Evolutionary conservation across 1,140 invertebrate genomes (phyloP).

Genomic region (Augochlora pura): DNA sequence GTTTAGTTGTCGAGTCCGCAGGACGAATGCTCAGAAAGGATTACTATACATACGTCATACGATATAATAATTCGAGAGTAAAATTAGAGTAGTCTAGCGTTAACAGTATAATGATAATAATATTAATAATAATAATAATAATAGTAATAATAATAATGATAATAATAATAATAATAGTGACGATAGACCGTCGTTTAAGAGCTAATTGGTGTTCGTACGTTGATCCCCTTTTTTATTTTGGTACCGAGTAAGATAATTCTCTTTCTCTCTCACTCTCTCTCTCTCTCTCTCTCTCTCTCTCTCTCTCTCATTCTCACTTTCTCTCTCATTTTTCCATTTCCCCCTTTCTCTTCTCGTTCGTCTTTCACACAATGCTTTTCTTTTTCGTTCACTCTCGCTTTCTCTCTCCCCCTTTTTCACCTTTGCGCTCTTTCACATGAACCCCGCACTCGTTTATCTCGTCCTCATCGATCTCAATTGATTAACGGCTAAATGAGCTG

Average conservation of each 20-base stretch:
- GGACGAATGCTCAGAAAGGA: conserved; percentile 12
- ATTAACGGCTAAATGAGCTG: neutral
- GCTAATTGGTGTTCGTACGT: conserved; percentile 81
- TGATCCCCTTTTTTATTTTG: conserved; percentile 78
- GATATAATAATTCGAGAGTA: conserved; percentile 44
- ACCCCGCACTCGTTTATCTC: neutral
- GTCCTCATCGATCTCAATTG: neutral
- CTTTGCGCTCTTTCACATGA: neutral
- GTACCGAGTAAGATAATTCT: conserved; percentile 44
- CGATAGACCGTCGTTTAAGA: conserved; percentile 78
- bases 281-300: neutral
- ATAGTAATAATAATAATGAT: conserved; percentile 52
- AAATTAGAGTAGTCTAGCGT: conserved; percentile 49
- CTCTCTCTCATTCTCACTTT: neutral
- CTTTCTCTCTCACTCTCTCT: neutral
- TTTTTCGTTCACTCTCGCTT: neutral
- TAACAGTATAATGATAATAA: conserved; percentile 59
- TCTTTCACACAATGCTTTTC: neutral
- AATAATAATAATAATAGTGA: conserved; percentile 52
- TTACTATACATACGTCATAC: conserved; percentile 15
- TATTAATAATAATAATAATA: conserved; percentile 67
- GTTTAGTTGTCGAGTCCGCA: neutral
- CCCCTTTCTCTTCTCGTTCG: neutral
- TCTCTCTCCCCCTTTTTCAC: neutral
- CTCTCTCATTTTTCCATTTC: neutral